Base-by-base conservation (phyloP, 2,113 vertebrate genomes). In the Dasyornis broadbenti region DNA sequence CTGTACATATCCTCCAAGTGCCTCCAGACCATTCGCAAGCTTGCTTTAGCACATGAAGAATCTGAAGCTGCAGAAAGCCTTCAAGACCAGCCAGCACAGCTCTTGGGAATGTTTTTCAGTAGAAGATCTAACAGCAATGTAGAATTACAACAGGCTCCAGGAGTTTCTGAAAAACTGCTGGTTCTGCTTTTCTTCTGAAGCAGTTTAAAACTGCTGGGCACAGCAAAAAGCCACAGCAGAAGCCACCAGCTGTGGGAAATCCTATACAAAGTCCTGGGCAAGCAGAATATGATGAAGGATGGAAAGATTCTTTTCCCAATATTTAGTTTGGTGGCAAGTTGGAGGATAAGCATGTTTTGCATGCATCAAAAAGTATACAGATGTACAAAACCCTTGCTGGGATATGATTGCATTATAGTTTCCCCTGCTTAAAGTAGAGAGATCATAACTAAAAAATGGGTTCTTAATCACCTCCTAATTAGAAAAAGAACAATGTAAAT, bases 91-190 rank as follows among this genome's bases (percentile, higher is more conserved):
- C 7, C 50, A 86, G 8, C n/a, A 9, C 19, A 69, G 17, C 12
- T 68, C 31, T 30, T 53, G 40, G 21, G 22, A 53, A 20, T 27
- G 13, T n/a, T 87, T 79, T 72, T 53, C 28, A 95, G 42, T 13
- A 27, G 30, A 59, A 80, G 42, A 59, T 70, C 27, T 84, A 78
- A 71, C 24, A 92, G 45, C 53, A 71, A 64, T 4, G 2, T 37
- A 76, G 76, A 65, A 77, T 89, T 86, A 85, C 70, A 90, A n/a
- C 22, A 57, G 49, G 45, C 24, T 68, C 19, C 52, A 56, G 37
- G 85, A 92, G 92, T 80, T 92, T 90, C 37, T 69, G 68, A 42
- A 90, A 85, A 85, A 72, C 23, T 92, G 66, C 82, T 88, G 52
- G 33, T 65, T 87, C 53, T 85, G 66, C 61, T 87, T 71, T 89